Evolutionary conservation across 2,888 invertebrate species (phyloP).

Genomic region (Cryptops parisi): DNA sequence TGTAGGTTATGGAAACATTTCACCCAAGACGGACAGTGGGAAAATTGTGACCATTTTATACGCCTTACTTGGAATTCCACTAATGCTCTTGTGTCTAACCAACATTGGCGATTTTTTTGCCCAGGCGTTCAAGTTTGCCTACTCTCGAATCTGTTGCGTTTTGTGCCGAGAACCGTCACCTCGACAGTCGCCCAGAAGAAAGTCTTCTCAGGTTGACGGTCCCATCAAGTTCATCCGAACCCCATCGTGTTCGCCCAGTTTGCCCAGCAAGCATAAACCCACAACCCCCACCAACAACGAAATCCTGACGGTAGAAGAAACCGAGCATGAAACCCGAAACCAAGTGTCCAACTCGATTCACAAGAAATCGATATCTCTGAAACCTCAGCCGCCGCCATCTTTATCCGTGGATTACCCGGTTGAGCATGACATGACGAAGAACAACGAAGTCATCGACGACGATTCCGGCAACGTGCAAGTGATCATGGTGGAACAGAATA

Average conservation of each 20-base stretch:
- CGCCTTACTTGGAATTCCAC: conserved; percentile 71
- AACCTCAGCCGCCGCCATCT: not conserved
- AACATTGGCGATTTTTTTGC: conserved; percentile 70
- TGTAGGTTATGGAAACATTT: conserved; percentile 71
- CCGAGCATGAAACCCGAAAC: not conserved
- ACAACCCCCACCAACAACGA: not conserved
- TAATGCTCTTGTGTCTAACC: conserved; percentile 71
- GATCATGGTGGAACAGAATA: not conserved
- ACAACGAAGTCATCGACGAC: conserved; percentile 4
- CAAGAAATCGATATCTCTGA: too few relatives aligned
- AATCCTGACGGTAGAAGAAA: not conserved
- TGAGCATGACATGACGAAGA: not conserved
- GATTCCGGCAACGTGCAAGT: not conserved
- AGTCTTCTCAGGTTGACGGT: not conserved
- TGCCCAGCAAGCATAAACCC: not conserved
- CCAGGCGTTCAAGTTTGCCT: conserved; percentile 54
- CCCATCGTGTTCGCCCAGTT: not conserved
- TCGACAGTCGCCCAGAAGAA: not conserved
- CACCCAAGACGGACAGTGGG: conserved; percentile 66
- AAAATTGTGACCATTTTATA: conserved; percentile 73
- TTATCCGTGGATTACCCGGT: not conserved
- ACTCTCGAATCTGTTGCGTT: conserved; percentile 36
- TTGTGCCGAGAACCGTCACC: conserved; percentile 9
- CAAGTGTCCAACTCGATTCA: too few relatives aligned
- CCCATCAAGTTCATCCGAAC: not conserved